Conservation (phyloP, 2,888 invertebrate genomes). For the Drosophila mettleri region DNA sequence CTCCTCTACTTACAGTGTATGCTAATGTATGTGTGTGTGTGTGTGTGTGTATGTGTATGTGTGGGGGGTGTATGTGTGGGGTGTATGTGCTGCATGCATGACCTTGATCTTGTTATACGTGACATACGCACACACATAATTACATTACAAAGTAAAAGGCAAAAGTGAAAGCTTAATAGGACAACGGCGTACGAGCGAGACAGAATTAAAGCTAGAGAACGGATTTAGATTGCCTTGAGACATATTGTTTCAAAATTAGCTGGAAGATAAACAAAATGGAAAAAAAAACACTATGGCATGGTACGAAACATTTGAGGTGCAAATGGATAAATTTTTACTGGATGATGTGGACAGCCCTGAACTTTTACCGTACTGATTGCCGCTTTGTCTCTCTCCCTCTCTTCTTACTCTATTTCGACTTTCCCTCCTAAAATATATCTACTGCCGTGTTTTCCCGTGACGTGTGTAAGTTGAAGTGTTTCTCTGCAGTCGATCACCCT, state of each 20-base stretch:
- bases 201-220: not conserved
- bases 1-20: constrained; percentile 31
- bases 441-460: too few relatives aligned
- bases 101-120: constrained; percentile 47
- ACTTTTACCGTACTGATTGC: too few relatives aligned
- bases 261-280: not conserved
- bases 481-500: too few relatives aligned
- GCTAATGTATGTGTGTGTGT: constrained; percentile 5
- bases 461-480: too few relatives aligned
- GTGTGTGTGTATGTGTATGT: not conserved
- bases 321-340: too few relatives aligned
- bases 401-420: too few relatives aligned
- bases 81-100: not conserved
- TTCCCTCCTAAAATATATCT: too few relatives aligned
- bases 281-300: not conserved
- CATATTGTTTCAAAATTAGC: not conserved
- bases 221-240: not conserved
- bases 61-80: constrained; percentile 1
- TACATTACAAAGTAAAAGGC: not conserved
- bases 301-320: too few relatives aligned
- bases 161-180: constrained; percentile 16
- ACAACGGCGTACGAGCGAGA: not conserved
- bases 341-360: too few relatives aligned
- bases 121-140: not conserved
- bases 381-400: too few relatives aligned